A percentile compares a stretch with the other conserved stretches of the same genome.
Conservation (phyloP, 2,113 vertebrate species). For the Microcebus ravelobensis region DNA sequence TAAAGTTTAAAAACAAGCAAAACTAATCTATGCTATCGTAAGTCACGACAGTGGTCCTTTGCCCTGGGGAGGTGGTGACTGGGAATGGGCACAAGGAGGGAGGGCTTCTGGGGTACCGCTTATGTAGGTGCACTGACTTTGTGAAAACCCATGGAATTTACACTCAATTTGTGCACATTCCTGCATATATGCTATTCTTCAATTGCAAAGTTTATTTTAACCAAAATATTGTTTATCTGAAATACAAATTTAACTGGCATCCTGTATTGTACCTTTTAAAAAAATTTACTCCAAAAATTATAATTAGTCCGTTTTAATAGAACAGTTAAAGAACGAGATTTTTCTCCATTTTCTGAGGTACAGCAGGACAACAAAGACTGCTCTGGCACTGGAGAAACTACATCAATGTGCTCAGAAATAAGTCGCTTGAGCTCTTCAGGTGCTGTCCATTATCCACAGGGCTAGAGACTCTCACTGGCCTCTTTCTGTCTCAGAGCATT, state of each 20-base stretch:
- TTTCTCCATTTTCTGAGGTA: neutral
- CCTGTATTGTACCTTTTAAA: neutral
- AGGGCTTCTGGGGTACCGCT: neutral
- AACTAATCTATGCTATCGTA: neutral
- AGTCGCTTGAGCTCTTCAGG: neutral
- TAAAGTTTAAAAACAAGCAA: neutral
- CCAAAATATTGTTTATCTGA: neutral
- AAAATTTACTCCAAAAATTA: neutral
- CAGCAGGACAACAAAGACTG: neutral
- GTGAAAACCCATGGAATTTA: neutral
- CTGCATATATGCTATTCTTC: neutral
- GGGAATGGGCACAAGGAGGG: neutral
- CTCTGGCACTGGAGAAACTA: neutral
- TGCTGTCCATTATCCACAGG: neutral
- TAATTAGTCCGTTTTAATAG: neutral
- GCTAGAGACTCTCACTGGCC: neutral
- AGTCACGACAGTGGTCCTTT: neutral
- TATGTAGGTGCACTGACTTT: neutral
- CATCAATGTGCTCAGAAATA: neutral
- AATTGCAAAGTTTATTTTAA: neutral
- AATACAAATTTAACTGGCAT: neutral
- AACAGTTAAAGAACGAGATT: neutral
- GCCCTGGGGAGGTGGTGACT: neutral
- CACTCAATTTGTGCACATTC: neutral
- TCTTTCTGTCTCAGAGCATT: neutral